Base-by-base conservation (phyloP, 2,888 invertebrate species). In the Scaptodrosophila latifasciaeformis region DNA sequence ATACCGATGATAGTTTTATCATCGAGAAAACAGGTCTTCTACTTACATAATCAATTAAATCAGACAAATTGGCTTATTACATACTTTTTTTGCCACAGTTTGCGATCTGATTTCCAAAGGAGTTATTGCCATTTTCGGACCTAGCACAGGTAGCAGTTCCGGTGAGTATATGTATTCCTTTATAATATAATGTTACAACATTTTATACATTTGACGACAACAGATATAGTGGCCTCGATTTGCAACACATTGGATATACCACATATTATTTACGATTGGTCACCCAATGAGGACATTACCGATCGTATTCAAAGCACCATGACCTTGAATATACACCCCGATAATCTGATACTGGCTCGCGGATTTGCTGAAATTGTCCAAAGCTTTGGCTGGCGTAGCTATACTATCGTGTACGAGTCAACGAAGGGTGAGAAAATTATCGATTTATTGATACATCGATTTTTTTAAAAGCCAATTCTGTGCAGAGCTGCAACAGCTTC, bases 331-430 rank as follows among this genome's bases (percentile, higher is more conserved):
- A 88, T 94, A 34, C 91, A 90, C 84, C 94, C 94, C 0, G 88
- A 92, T 68, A 89, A 91, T 39, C 86, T 89, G 13, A 88, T 90
- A 40, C 85, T 93, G 31, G 89, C 91, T 3, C 85, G 90, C 83
- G 94, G 93, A 12, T 91, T 92, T 77, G 91, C 92, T 1, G 91
- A 91, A 81, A 86, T 95, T 37, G 89, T 96, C 2, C 90, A 90
- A 64, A 90, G 90, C 59, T 91, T 92, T 84, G 90, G 90, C 65
- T 96, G 96, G 96, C 91, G 91, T 67, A 90, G 89, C 66, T 95
- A 93, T 77, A 92, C 94, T 1, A 90, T 94, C 37, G 89, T 96
- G 48, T 96, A 95, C 84, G 95, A 96, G 86, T 91, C 92, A 78
- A 92, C 93, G 81, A 92, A 91, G 78, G 94, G 93, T 90, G 31